A percentile compares a stretch with the other conserved stretches of the same genome.
Conservation (phyloP, 1,140 invertebrate species). For the Drosophila melanogaster region DNA sequence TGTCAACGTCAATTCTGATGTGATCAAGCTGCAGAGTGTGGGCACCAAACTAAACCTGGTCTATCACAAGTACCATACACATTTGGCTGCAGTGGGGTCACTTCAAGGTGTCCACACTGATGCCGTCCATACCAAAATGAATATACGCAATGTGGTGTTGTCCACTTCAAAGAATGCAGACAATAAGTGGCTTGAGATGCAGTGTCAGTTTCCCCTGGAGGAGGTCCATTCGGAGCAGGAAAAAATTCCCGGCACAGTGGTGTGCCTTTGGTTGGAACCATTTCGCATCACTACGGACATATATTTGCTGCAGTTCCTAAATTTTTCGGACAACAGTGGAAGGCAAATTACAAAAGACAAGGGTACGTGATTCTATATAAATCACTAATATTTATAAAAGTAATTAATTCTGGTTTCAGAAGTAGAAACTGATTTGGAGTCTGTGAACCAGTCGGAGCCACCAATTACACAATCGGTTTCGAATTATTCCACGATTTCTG, state of each 20-base stretch:
- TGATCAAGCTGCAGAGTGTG: slow-evolving; percentile 67
- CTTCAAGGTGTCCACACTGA: slow-evolving; percentile 62
- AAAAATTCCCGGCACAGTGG: slow-evolving; percentile 33
- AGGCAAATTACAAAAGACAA: slow-evolving; percentile 21
- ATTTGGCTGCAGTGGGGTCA: slow-evolving; percentile 34
- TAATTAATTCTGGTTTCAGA: neutral
- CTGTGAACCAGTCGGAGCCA: slow-evolving; percentile 31
- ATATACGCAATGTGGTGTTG: slow-evolving; percentile 54
- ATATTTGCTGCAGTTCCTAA: slow-evolving; percentile 70
- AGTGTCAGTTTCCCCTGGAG: slow-evolving; percentile 52
- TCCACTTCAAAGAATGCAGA: slow-evolving; percentile 50
- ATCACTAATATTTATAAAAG: neutral
- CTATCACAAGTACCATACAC: slow-evolving; percentile 56
- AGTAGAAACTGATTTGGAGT: slow-evolving; percentile 28
- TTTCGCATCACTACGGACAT: slow-evolving; percentile 58
- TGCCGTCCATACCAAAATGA: slow-evolving; percentile 63
- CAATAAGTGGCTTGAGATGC: slow-evolving; percentile 73
- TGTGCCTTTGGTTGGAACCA: slow-evolving; percentile 69
- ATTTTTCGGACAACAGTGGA: slow-evolving; percentile 25
- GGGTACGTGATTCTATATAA: slow-evolving; percentile 16
- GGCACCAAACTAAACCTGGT: slow-evolving; percentile 48
- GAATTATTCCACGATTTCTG: slow-evolving; percentile 42
- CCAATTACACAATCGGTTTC: slow-evolving; percentile 36
- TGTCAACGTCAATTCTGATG: slow-evolving; percentile 40
- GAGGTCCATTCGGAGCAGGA: neutral